phyloP scores from a whole-genome alignment of 2,113 vertebrate species.

The Vulpes ferrilata region DNA sequence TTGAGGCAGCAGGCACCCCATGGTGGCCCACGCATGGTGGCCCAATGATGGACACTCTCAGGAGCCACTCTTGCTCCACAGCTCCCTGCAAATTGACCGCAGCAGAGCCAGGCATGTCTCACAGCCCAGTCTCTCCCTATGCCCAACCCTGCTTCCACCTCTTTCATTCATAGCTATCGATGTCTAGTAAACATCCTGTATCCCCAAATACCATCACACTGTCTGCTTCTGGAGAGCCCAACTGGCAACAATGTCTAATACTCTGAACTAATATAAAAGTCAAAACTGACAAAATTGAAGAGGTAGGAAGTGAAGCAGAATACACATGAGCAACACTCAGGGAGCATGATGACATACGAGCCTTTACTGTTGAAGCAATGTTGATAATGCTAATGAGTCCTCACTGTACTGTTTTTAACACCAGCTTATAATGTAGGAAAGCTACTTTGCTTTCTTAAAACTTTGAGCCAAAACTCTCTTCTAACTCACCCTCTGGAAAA shows the following conservation, averaged over 20 bases:
- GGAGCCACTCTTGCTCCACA: not conserved
- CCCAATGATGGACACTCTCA: not conserved
- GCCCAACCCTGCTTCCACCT: not conserved
- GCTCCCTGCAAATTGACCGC: not conserved
- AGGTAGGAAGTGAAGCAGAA: not conserved
- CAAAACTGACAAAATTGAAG: not conserved
- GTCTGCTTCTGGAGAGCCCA: not conserved
- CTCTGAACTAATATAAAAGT: not conserved
- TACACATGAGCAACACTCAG: not conserved
- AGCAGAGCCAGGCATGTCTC: not conserved
- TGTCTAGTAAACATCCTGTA: not conserved
- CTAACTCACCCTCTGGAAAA: constrained; percentile 19
- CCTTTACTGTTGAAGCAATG: not conserved
- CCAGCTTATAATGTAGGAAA: not conserved
- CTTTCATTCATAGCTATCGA: not conserved
- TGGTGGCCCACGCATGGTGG: not conserved
- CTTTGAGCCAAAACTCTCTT: constrained; percentile 57
- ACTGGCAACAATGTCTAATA: not conserved
- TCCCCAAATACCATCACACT: not conserved
- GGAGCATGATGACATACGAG: not conserved
- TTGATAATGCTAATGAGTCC: not conserved
- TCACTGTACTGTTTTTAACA: not conserved
- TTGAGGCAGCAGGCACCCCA: not conserved
- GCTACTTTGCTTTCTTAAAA: constrained; percentile 8
- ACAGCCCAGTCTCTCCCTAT: not conserved